These are phyloP conservation scores for Aphidoletes aphidimyza DNA, from an alignment of 2,888 invertebrate species.

Conservation along the genomic window DNA sequence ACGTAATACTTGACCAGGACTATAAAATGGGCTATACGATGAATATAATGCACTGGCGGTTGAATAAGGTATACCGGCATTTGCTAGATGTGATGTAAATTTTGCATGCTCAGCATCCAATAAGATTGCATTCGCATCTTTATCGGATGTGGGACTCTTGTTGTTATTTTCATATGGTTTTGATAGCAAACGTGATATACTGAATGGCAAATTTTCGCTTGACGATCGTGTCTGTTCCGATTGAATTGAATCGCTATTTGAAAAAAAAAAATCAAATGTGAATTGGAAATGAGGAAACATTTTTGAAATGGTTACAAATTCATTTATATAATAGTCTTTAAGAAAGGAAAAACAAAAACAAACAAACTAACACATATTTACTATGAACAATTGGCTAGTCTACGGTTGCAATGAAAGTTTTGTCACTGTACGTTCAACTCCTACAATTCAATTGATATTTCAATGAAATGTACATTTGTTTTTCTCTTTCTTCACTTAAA, in stretches of 20 bases:
- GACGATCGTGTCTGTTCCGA: slow-evolving; percentile 68
- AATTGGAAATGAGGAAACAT: too few species aligned
- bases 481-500: too few species aligned
- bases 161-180: slow-evolving; percentile 75
- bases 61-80: slow-evolving; percentile 65
- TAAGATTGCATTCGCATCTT: slow-evolving; percentile 61
- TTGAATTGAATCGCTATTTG: slow-evolving; percentile 66
- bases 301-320: too few species aligned
- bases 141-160: slow-evolving; percentile 62
- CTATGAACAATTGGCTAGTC: too few species aligned
- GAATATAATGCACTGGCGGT: slow-evolving; percentile 65
- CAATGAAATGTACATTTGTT: too few species aligned
- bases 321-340: too few species aligned
- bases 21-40: slow-evolving; percentile 66
- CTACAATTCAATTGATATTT: too few species aligned
- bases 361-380: too few species aligned
- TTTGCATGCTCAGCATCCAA: slow-evolving; percentile 65
- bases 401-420: too few species aligned
- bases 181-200: slow-evolving; percentile 83
- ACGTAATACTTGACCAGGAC: slow-evolving; percentile 78
- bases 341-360: too few species aligned
- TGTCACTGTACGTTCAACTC: too few species aligned
- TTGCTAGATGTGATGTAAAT: slow-evolving; percentile 62
- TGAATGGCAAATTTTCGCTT: slow-evolving; percentile 75
- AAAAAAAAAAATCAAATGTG: neutral